Conservation (phyloP, 2,888 invertebrate genomes). For the Agrotis clavis region DNA sequence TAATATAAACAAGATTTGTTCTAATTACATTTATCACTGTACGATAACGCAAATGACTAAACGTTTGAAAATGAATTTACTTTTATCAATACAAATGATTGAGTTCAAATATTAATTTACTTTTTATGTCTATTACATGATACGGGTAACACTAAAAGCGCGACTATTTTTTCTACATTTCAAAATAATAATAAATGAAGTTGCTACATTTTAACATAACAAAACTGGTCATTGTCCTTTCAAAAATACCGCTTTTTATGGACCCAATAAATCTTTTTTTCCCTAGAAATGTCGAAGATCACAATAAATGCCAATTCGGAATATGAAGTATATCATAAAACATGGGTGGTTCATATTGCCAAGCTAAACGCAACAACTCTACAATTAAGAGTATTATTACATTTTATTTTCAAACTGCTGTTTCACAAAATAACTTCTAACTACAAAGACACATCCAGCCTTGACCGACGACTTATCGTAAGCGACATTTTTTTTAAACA, state of each 20-base stretch:
- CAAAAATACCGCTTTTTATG: neutral
- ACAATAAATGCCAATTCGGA: neutral
- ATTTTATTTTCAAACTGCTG: too few species aligned
- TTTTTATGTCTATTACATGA: slow-evolving; percentile 17
- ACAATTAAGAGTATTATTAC: neutral
- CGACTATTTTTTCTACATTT: slow-evolving; percentile 19
- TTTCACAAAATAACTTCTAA: slow-evolving; percentile 8
- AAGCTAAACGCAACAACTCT: neutral
- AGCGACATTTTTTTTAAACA: too few species aligned
- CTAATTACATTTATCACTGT: slow-evolving; percentile 37
- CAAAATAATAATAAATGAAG: too few species aligned
- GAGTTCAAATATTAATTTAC: slow-evolving; percentile 1
- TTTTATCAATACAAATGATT: slow-evolving; percentile 16
- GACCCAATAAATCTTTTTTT: neutral
- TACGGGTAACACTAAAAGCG: slow-evolving; percentile 1
- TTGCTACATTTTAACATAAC: neutral
- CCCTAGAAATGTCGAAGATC: neutral
- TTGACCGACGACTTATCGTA: too few species aligned
- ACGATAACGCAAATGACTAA: slow-evolving; percentile 36
- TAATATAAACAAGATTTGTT: slow-evolving; percentile 31
- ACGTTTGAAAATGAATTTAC: slow-evolving; percentile 22
- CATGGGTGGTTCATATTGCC: neutral
- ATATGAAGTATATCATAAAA: neutral
- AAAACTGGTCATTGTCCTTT: neutral
- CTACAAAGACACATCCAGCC: neutral